A percentile compares a stretch with the other conserved stretches of the same genome.
phyloP scores from a whole-genome alignment of 1,140 invertebrate genomes.

The Zophobas morio region DNA sequence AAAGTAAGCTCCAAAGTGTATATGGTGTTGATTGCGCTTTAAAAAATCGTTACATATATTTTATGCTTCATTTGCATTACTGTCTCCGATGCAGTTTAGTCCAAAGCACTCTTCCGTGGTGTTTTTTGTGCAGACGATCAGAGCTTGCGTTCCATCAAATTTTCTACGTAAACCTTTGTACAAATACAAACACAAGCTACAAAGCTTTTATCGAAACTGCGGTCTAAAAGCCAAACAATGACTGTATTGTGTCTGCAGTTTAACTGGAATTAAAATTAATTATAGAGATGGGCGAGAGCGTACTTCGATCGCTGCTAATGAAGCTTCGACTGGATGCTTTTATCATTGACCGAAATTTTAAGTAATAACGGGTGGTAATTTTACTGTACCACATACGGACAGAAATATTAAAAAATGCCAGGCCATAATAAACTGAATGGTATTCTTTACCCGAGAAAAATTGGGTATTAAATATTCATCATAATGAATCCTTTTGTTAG shows the following conservation, averaged over 20 bases:
- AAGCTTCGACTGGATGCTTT: slow-evolving; percentile 13
- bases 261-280: slow-evolving; percentile 36
- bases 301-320: slow-evolving; percentile 18
- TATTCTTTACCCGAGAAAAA: slow-evolving; percentile 4
- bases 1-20: too few relatives aligned
- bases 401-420: slow-evolving; percentile 24
- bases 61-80: too few relatives aligned
- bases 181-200: slow-evolving; percentile 25
- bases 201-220: slow-evolving; percentile 29
- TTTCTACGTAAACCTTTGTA: slow-evolving; percentile 21
- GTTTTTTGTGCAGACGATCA: neutral
- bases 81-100: neutral
- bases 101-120: neutral
- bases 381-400: neutral
- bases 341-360: slow-evolving; percentile 11
- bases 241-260: slow-evolving; percentile 20
- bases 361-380: neutral
- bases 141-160: slow-evolving; percentile 7
- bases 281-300: slow-evolving; percentile 23
- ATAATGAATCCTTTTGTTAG: slow-evolving; percentile 36
- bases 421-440: slow-evolving; percentile 18
- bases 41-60: too few relatives aligned
- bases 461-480: slow-evolving; percentile 26
- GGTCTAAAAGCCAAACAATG: slow-evolving; percentile 32
- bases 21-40: too few relatives aligned